Evolutionary conservation across 2,113 vertebrate genomes (phyloP).

Genomic region (Phocoena sinus): DNA sequence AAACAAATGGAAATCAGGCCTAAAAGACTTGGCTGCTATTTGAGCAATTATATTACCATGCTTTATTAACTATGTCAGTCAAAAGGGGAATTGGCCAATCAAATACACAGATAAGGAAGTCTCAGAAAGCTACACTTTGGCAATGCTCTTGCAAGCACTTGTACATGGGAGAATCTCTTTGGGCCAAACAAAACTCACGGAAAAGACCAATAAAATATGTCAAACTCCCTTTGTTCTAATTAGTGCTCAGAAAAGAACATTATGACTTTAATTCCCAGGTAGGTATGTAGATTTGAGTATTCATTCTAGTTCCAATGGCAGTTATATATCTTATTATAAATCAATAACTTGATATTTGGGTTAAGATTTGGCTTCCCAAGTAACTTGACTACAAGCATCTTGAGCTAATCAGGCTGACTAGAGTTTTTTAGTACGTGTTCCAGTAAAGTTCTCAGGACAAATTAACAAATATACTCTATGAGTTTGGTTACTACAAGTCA

Average conservation of each 20-base stretch:
- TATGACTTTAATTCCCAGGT: not conserved
- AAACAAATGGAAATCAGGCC: not conserved
- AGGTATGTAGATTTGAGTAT: not conserved
- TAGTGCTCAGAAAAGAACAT: not conserved
- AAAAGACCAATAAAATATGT: constrained; percentile 1
- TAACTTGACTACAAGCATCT: not conserved
- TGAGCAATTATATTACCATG: constrained; percentile 16
- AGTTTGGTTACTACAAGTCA: not conserved
- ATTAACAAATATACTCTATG: constrained; percentile 4
- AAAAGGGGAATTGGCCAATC: not conserved
- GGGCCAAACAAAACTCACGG: not conserved
- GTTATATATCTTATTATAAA: constrained; percentile 1
- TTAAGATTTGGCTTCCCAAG: not conserved
- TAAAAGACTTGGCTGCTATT: constrained; percentile 7
- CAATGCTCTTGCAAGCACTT: not conserved
- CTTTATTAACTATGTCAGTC: constrained; percentile 32
- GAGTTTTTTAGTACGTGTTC: not conserved
- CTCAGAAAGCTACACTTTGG: not conserved
- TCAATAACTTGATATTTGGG: constrained; percentile 13
- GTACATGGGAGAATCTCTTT: not conserved
- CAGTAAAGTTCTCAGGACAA: not conserved
- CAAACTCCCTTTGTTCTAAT: constrained; percentile 3
- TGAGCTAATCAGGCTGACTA: not conserved
- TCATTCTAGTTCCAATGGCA: not conserved
- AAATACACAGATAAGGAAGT: not conserved